Evolutionary conservation across 23 tunicate species (phyloP), one percentile per base, ranked within the genome.

Genomic region (Aplidium turbinatum): DNA sequence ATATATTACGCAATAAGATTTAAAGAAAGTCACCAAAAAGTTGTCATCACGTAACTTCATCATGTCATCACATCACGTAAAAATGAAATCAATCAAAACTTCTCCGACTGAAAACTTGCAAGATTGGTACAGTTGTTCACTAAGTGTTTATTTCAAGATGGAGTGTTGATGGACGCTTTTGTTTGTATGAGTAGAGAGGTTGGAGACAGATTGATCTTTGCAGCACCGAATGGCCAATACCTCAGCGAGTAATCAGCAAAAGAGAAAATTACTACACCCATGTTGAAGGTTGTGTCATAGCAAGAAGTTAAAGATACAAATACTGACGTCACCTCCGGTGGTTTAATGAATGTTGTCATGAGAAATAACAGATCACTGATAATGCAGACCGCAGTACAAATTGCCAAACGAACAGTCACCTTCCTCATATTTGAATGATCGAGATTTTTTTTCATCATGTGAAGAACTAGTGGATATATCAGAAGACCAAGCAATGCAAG

Each of bases 301-400:
- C 76, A 70, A 4, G 76, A 70, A 31, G 47, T 26, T 13, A 70
- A 47, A 7, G 58, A 57, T 4, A 39, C 31, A n/a, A 48, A 47
- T 29, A 70, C 20, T 13, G 58, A 47, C 3, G 76, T 32, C 2
- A 6, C 23, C 2, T 35, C 58, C 7, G 35, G 76, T 23, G 76
- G 57, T 28, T 48, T 26, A 4, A 70, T 20, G 6, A 5, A 29
- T 34, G 31, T 70, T 47, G 58, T 38, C 21, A 70, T 5, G 58
- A 70, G 36, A 47, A 70, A 70, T 32, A 27, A 9, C n/a, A 70
- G 31, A 29, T 70, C 76, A 45, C 76, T 70, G 2, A 47, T 21
- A 3, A 70, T 48, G 76, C 76, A 70, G 7, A 70, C 35, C 11
- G 58, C 5, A 2, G 76, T 70, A 27, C 76, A 70, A 19, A 70